phyloP scores from a whole-genome alignment of 2,888 invertebrate species.

The Emmelina monodactyla region DNA sequence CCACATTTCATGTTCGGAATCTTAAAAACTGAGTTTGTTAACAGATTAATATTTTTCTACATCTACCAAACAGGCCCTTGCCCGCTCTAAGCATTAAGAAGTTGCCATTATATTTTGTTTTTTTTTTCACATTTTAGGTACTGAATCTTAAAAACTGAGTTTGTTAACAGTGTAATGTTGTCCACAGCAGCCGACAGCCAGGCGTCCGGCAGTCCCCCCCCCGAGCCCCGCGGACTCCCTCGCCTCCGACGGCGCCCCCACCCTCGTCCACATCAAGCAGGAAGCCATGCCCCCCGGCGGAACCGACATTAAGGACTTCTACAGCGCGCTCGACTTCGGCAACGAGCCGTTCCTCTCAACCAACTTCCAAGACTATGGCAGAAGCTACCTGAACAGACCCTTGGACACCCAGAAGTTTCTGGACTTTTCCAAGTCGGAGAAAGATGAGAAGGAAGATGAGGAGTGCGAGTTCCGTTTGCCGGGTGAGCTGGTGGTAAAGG shows the following conservation, averaged over 20 bases:
- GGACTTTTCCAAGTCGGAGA: conserved; percentile 32
- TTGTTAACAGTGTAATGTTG: no score
- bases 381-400: conserved; percentile 33
- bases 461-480: conserved; percentile 53
- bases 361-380: conserved; percentile 39
- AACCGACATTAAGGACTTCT: conserved; percentile 50
- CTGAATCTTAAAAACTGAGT: no score
- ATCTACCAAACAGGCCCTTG: no score
- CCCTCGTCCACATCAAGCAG: conserved; percentile 58
- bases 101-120: no score
- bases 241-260: conserved; percentile 53
- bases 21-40: no score
- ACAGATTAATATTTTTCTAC: no score
- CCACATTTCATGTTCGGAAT: no score
- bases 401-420: conserved; percentile 37
- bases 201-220: conserved; percentile 56
- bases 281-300: conserved; percentile 58
- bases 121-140: no score
- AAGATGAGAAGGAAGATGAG: conserved; percentile 35
- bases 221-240: conserved; percentile 54
- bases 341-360: conserved; percentile 43
- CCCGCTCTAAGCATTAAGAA: no score
- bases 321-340: conserved; percentile 44
- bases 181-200: conserved; percentile 58
- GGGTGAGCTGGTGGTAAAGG: conserved; percentile 64